Percentiles rank a stretch among this genome's conserved stretches.
These are phyloP conservation scores for Chlorodrepanis virens DNA, from an alignment of 2,113 vertebrate genomes.

Conservation along the genomic window DNA sequence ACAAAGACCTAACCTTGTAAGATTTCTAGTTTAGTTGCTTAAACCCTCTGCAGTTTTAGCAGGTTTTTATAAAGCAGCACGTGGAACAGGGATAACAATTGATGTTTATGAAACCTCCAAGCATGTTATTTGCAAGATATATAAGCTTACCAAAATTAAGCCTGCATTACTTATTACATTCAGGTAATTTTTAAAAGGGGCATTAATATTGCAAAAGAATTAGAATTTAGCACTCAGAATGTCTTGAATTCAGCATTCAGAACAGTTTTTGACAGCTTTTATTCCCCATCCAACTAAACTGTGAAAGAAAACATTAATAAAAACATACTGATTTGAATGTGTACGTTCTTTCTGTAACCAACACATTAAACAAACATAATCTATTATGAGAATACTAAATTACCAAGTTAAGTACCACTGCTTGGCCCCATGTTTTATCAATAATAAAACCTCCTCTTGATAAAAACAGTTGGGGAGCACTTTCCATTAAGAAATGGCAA, in stretches of 20 bases:
- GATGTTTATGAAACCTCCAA: neutral
- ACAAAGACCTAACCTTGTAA: neutral
- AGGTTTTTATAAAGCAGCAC: neutral
- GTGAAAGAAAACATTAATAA: neutral
- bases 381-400: neutral
- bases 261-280: neutral
- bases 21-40: neutral
- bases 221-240: neutral
- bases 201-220: neutral
- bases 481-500: neutral
- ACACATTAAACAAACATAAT: neutral
- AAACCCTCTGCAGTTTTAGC: neutral
- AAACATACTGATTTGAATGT: neutral
- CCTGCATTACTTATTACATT: neutral
- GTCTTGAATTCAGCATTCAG: neutral
- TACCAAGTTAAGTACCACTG: neutral
- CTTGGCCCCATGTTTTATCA: neutral
- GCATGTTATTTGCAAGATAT: neutral
- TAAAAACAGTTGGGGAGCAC: neutral
- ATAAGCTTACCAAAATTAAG: neutral
- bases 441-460: neutral
- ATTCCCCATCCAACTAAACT: neutral
- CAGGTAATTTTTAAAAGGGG: neutral
- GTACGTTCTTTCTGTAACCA: neutral
- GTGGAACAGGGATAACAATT: neutral